Evolutionary conservation across 2,797 vertebrate genomes (phyloP).

Genomic region (Chlorospingus flavigularis): DNA sequence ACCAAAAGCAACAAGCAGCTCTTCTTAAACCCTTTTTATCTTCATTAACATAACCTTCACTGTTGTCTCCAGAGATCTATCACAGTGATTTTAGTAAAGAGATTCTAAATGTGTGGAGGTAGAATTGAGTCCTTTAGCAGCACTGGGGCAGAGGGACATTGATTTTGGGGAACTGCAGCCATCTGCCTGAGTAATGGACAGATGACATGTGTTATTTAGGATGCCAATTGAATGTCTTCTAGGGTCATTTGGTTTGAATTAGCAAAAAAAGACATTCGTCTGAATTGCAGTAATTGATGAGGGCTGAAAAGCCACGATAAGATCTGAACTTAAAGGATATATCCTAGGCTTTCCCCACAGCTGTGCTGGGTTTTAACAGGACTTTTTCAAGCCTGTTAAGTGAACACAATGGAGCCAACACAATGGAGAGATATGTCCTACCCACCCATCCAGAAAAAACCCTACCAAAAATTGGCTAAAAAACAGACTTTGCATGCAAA

Average conservation of each 20-base stretch:
- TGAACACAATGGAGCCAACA: not conserved
- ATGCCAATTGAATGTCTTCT: not conserved
- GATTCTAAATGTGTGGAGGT: not conserved
- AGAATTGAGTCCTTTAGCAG: not conserved
- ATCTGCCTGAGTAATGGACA: not conserved
- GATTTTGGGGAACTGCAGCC: not conserved
- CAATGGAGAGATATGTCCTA: not conserved
- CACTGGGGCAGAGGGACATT: not conserved
- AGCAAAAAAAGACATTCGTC: not conserved
- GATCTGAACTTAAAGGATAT: not conserved
- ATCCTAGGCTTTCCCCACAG: not conserved
- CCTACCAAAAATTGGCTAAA: not conserved
- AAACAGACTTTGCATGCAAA: not conserved
- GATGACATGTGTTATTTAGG: not conserved
- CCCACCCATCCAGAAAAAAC: not conserved
- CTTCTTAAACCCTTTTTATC: not conserved
- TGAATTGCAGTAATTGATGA: not conserved
- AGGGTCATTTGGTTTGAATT: conserved; percentile 23
- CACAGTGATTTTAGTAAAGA: not conserved
- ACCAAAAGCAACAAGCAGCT: not conserved
- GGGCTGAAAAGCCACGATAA: not conserved
- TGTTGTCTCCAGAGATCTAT: not conserved
- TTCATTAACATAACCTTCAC: not conserved
- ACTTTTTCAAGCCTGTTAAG: not conserved
- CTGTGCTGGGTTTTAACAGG: not conserved